A percentile compares a stretch with the other conserved stretches of the same genome.
These are phyloP conservation scores for Peromyscus nudipes DNA, from an alignment of 2,797 vertebrate species.

Conservation along the genomic window DNA sequence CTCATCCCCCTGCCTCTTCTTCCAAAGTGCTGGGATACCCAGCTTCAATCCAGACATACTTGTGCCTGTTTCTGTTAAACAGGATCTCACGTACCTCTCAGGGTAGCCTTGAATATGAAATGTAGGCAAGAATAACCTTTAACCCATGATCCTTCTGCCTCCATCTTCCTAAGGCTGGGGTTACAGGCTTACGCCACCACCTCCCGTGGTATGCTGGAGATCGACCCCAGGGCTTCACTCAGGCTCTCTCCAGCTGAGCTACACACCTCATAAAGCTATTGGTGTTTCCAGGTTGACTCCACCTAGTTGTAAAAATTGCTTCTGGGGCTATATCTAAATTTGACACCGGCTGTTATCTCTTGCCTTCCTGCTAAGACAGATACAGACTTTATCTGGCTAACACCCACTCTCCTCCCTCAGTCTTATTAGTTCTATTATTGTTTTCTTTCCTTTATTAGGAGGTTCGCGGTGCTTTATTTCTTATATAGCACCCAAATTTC, in stretches of 20 bases:
- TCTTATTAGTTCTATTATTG: slow-evolving; percentile 2
- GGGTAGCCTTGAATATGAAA: neutral
- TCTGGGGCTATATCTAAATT: neutral
- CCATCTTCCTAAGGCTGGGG: too few relatives aligned
- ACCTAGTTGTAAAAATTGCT: slow-evolving; percentile 19
- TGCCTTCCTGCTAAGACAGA: slow-evolving; percentile 45
- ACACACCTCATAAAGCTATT: neutral
- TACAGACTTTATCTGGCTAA: neutral
- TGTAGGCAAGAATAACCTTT: neutral
- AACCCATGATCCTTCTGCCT: neutral
- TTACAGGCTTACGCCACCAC: neutral
- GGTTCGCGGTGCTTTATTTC: neutral
- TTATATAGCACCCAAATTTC: neutral
- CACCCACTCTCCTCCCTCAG: neutral
- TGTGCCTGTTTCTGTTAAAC: neutral
- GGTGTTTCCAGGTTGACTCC: neutral
- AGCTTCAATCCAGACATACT: neutral
- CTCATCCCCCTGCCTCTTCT: neutral
- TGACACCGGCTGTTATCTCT: neutral
- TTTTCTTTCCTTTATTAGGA: neutral
- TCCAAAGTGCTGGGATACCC: neutral
- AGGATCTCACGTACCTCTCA: neutral
- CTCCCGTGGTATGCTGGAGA: neutral
- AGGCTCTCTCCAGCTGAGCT: neutral
- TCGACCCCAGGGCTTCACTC: neutral